These are phyloP conservation scores for Amphilophus citrinellus DNA, from an alignment of 2,113 vertebrate genomes.

Conservation along the genomic window DNA sequence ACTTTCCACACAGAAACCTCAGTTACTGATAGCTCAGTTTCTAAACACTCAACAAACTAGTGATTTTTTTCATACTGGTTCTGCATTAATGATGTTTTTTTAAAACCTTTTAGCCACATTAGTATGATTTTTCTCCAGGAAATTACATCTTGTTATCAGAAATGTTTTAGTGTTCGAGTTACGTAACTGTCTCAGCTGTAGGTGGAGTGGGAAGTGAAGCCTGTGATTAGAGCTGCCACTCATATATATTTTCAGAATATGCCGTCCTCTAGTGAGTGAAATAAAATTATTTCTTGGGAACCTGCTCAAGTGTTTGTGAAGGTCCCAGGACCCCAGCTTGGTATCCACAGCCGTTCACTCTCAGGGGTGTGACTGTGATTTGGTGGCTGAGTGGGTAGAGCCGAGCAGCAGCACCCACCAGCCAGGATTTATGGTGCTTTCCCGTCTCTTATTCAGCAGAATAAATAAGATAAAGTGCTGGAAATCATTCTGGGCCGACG, in stretches of 20 bases:
- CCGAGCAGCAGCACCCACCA: neutral
- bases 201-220: slow-evolving; percentile 47
- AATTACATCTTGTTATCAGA: slow-evolving; percentile 6
- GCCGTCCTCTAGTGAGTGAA: neutral
- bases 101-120: neutral
- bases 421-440: rapidly evolving
- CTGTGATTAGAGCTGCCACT: slow-evolving; percentile 38
- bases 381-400: neutral
- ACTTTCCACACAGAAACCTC: neutral
- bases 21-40: neutral
- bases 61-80: neutral
- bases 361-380: neutral
- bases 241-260: neutral
- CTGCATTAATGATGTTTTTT: neutral
- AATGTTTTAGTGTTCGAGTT: slow-evolving; percentile 10
- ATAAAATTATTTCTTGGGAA: neutral
- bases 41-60: neutral
- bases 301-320: neutral
- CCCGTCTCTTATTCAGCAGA: neutral
- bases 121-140: neutral
- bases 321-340: neutral
- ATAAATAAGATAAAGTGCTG: neutral
- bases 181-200: slow-evolving; percentile 42
- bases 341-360: neutral
- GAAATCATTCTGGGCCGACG: rapidly evolving